Evolutionary conservation across 2,888 invertebrate genomes (phyloP), one percentile per base, ranked within the genome.

Genomic region (Lydus trimaculatus): DNA sequence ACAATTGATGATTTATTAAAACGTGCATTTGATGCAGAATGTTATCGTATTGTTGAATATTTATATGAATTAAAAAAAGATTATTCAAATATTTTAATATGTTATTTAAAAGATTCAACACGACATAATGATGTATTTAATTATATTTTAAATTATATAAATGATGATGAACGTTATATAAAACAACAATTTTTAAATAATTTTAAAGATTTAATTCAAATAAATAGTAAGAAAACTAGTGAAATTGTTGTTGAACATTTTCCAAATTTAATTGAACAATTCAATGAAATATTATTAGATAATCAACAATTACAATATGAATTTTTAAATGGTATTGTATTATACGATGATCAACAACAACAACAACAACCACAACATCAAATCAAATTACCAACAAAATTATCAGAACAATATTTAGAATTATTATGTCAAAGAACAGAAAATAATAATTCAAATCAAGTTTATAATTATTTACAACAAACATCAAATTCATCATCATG

Each of bases 11-110:
- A 89, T 72, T 86, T 93, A 66, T 81, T 93, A 20, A 79, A 85
- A 52, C 85, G 90, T 77, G 92, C 93, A 0, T 86, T 90, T 71
- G 86, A 88, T 52, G 91, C 93, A 0, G 88, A 88, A 76, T 94
- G 93, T 82, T 92, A 89, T 79, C 88, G 89, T 71, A 92, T 94
- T 0, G 91, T 91, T 77, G 92, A 93, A 80, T 87, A 89, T 80
- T 83, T 94, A 61, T 89, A 93, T 78, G 91, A 91, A 82, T 87
- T 86, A 73, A 83, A 88, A 69, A 75, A 78, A 48, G 79, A 91
- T 65, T 92, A 89, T 79, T 88, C 89, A 67, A 88, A 89, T 75
- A 91, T 94, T 63, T 80, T 94, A 7, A 86, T 87, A 7, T 92
- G 92, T 80, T 93, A 92, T 82, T 84, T 93, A 58, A 85, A 87